Base-by-base conservation (phyloP, 2,113 vertebrate genomes). In the Zosterops japonicus region DNA sequence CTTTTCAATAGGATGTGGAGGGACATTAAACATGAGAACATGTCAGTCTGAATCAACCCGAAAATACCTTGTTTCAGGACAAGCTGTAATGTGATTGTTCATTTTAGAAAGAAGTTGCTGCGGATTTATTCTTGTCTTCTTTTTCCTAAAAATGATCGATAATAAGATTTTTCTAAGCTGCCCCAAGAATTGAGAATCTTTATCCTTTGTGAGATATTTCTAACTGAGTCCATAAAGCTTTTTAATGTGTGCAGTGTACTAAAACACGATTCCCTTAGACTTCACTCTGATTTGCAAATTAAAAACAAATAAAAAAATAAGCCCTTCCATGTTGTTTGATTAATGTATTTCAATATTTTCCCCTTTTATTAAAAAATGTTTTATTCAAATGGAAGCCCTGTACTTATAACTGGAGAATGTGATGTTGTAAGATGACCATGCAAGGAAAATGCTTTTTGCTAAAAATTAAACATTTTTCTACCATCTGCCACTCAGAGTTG, bases 101-200 rank as follows among this genome's bases (percentile, higher is more conserved):
- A 72, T 81, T 94, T 90, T 27, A 89, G 60, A 53, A 33, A 56
- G 72, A 83, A 85, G 25, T 36, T 64, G 15, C 10, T 57, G 15
- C 22, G 71, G 61, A 84, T 84, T 94, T 94, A 67, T 78, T 92
- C 89, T 82, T 87, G n/a, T 68, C 79, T 64, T 86, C 24, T 47
- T 92, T 82, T 94, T 55, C 59, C n/a, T 49, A 60, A 75, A 91
- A 84, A 27, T 1, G 8, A 68, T 83, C 1, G 0, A 78, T 86
- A 81, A 16, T 44, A 24, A 61, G 57, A 49, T 60, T 24, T 67
- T 76, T 83, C 42, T 47, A 91, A 79, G 44, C 13, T 89, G 56
- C 33, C n/a, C 39, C 16, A 64, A 44, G 33, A 52, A 64, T 0
- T 81, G 47, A 60, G 56, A 71, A 84, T 78, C 27, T 80, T 74